Base-by-base conservation (phyloP, 1,140 invertebrate genomes). In the Caenorhabditis remanei region DNA sequence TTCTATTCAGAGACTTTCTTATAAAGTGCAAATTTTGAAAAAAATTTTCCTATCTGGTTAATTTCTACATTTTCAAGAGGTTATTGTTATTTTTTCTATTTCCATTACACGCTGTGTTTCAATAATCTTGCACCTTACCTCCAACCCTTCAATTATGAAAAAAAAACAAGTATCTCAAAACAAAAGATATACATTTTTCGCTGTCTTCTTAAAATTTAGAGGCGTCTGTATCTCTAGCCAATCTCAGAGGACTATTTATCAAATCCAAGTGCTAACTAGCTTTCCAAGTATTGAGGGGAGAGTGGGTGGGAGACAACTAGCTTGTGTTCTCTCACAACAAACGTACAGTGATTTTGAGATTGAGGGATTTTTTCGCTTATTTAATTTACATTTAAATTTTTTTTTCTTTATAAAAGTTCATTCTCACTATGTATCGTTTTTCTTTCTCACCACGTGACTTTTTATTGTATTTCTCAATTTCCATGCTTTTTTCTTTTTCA, bases 181-280 rank as follows among this genome's bases (percentile, higher is more conserved):
- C 24, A 32, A 63, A 8, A 58, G 19, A 8, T 21, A 8, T 16
- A n/a, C n/a, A n/a, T 21, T 58, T n/a, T 58, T 21, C 19, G 8
- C 8, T n/a, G 21, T n/a, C n/a, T 19, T 58, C 56, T 58, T 58
- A 58, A 19, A 58, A n/a, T 58, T n/a, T n/a, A 58, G n/a, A 58
- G n/a, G n/a, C 3, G 46, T n/a, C n/a, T n/a, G n/a, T n/a, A n/a
- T n/a, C n/a, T n/a, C n/a, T n/a, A 6, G 53, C 46, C 71, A 50
- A 21, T 79, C 71, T 79, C 71, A 79, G 41, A 79, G 71, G 71
- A 79, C 67, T 75, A 75, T 75, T 46, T 75, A 75, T 75, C 67
- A 75, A 75, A 46, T 67, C 8, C 40, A 4, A 41, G 63, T 75
- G 41, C 67, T 75, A 75, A 75, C 43, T 46, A 75, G 43, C 67